Conservation (phyloP, 2,797 vertebrate species). For the Brachymystax lenok region DNA sequence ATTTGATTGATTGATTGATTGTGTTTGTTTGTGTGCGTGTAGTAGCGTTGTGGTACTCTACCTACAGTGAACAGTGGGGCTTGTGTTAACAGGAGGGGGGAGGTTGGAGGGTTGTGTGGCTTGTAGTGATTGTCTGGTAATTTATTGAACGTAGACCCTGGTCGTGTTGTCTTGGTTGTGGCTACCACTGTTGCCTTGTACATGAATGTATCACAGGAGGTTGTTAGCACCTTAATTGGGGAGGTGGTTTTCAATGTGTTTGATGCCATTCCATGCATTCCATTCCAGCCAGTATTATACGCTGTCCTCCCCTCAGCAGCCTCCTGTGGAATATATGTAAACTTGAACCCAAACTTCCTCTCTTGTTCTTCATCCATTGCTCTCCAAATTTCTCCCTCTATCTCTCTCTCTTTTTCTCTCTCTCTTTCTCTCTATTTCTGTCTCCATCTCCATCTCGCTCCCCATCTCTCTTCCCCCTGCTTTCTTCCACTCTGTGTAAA, state of each 20-base stretch:
- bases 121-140: conserved; percentile 11
- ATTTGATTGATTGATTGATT: too few species aligned
- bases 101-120: conserved; percentile 4
- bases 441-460: conserved; percentile 23
- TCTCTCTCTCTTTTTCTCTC: conserved; percentile 11
- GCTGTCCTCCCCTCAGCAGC: too few species aligned
- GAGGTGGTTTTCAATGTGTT: too few species aligned
- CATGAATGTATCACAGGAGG: too few species aligned
- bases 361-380: conserved; percentile 15
- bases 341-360: conserved; percentile 30
- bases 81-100: neutral
- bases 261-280: too few species aligned
- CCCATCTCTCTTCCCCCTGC: conserved; percentile 31
- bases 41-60: neutral
- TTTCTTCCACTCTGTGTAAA: conserved; percentile 36
- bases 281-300: too few species aligned
- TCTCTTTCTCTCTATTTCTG: neutral
- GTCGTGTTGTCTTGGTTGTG: neutral
- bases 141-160: neutral
- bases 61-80: conserved; percentile 7
- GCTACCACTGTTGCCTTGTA: too few species aligned
- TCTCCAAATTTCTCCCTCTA: neutral
- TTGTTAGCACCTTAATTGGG: too few species aligned
- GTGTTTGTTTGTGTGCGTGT: conserved; percentile 23
- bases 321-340: conserved; percentile 2